These are phyloP conservation scores for Platycercus adscitus DNA, from an alignment of 2,113 vertebrate species.

Conservation along the genomic window DNA sequence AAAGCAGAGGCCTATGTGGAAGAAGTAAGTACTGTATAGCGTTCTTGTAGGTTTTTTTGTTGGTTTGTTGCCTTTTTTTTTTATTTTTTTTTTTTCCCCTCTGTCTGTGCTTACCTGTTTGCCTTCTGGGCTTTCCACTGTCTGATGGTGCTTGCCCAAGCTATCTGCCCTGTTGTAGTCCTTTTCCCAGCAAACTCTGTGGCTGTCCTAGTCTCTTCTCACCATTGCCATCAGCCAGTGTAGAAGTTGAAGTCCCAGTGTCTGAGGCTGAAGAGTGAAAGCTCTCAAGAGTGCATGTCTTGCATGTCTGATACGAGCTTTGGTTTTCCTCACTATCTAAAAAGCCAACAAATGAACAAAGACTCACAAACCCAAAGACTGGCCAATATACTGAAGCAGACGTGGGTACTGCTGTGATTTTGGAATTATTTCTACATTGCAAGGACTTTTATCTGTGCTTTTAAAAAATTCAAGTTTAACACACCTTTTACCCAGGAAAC, in stretches of 20 bases:
- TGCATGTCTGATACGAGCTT: neutral
- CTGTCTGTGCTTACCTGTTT: neutral
- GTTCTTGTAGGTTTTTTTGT: neutral
- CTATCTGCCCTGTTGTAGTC: neutral
- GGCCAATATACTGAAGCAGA: neutral
- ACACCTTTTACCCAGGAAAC: neutral
- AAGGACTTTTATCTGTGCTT: neutral
- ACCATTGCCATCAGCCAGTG: neutral
- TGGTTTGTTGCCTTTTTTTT: neutral
- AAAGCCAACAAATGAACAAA: neutral
- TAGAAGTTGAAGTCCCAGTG: neutral
- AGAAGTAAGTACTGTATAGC: neutral
- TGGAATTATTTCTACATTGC: neutral
- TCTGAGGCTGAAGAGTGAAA: neutral
- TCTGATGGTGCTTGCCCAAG: neutral
- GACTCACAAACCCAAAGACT: rapidly evolving
- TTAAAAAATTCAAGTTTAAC: neutral
- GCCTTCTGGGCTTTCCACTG: neutral
- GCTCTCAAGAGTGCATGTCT: neutral
- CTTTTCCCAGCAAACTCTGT: neutral
- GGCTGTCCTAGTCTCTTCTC: neutral
- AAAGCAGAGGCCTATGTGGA: neutral
- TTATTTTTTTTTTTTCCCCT: rapidly evolving
- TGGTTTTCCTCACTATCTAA: neutral
- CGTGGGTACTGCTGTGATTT: neutral